A percentile compares a stretch with the other conserved stretches of the same genome.
Evolutionary conservation across 2,888 invertebrate genomes (phyloP).

Genomic region (Hyposoter didymator): DNA sequence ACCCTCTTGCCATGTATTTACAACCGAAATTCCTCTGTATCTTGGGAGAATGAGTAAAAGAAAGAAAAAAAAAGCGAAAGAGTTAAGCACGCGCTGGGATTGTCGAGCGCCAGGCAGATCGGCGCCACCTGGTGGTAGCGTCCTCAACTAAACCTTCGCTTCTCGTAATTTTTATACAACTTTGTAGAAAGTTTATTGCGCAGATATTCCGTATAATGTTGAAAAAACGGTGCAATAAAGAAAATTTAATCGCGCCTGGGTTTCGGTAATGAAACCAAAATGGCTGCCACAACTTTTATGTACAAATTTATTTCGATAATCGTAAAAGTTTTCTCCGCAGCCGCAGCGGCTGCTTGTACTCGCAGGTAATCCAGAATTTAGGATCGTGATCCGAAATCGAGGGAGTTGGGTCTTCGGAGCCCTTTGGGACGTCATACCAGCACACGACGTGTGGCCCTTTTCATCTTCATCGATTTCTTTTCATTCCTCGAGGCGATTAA

Average conservation of each 20-base stretch:
- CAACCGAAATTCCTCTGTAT: neutral
- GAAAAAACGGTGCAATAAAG: neutral
- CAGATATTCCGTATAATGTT: neutral
- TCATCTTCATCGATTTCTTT: constrained; percentile 43
- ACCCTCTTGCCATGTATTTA: neutral
- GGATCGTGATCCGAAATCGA: neutral
- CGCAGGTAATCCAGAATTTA: constrained; percentile 45
- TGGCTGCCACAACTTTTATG: constrained; percentile 25
- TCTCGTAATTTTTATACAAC: neutral
- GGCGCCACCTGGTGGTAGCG: constrained; percentile 9
- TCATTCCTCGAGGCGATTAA: constrained; percentile 50
- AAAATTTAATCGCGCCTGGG: neutral
- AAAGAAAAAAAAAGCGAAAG: constrained; percentile 15
- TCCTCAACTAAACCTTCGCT: neutral
- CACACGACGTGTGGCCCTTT: constrained; percentile 48
- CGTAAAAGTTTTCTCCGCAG: constrained; percentile 46
- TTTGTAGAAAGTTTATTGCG: neutral
- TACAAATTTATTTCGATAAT: constrained; percentile 39
- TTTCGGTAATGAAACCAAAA: neutral
- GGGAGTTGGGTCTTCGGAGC: neutral
- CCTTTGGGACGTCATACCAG: constrained; percentile 27
- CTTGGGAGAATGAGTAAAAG: neutral
- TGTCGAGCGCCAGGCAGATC: neutral
- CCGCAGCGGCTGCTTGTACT: constrained; percentile 58
- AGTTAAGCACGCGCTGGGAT: neutral